phyloP scores from a whole-genome alignment of 2,888 invertebrate genomes.

The Drosophila mettleri region DNA sequence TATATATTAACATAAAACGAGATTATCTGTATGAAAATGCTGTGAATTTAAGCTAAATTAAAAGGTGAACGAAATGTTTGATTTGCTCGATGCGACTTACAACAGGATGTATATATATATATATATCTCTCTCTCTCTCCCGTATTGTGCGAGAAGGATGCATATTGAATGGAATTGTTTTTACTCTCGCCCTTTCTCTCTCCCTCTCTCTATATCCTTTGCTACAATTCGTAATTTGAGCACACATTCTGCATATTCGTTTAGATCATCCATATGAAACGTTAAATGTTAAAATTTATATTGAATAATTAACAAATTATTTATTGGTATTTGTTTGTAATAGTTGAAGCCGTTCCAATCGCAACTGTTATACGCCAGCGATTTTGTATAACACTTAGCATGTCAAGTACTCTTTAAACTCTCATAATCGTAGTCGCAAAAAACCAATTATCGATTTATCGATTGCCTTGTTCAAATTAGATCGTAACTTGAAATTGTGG shows the following conservation, averaged over 20 bases:
- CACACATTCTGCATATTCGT: conserved; percentile 6
- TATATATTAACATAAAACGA: neutral
- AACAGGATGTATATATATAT: neutral
- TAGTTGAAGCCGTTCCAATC: neutral
- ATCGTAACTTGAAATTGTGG: conserved; percentile 1
- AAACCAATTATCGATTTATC: conserved; percentile 3
- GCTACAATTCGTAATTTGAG: conserved; percentile 5
- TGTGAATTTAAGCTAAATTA: neutral
- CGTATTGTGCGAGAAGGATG: neutral
- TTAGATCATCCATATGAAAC: neutral
- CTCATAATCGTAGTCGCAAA: conserved; percentile 3
- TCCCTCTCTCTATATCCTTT: neutral
- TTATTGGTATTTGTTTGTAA: conserved; percentile 9
- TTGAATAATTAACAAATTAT: neutral
- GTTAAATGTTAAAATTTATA: neutral
- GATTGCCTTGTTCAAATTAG: conserved; percentile 4
- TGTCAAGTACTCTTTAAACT: neutral
- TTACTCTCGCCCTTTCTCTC: neutral
- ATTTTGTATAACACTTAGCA: conserved; percentile 3
- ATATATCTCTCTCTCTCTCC: neutral
- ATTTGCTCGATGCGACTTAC: neutral
- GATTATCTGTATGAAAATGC: conserved; percentile 1
- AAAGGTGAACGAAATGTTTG: conserved; percentile 1
- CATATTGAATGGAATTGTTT: neutral
- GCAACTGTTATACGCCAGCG: neutral